Conservation (phyloP, 2,888 invertebrate genomes). For the Ornithoptera alexandrae region DNA sequence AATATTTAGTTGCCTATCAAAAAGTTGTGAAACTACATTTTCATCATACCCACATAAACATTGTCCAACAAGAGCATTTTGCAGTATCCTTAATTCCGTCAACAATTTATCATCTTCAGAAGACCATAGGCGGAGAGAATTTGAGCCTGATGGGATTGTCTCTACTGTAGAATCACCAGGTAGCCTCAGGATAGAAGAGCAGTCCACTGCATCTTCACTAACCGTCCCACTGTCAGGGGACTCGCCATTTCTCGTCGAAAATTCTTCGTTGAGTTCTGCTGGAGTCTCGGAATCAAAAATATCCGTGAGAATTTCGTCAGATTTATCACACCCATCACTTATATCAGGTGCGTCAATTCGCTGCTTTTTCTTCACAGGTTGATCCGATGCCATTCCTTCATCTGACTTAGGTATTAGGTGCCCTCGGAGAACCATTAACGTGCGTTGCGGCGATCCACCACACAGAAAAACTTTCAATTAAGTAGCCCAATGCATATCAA, state of each 20-base stretch:
- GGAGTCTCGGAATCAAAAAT: conserved; percentile 67
- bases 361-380: conserved; percentile 91
- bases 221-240: conserved; percentile 76
- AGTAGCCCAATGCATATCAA: conserved; percentile 22
- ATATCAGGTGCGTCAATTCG: conserved; percentile 84
- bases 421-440: conserved; percentile 84
- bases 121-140: conserved; percentile 57
- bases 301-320: conserved; percentile 72
- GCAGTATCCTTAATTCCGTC: conserved; percentile 80
- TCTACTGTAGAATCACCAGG: conserved; percentile 58
- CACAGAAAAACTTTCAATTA: conserved; percentile 30
- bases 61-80: conserved; percentile 85
- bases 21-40: conserved; percentile 84
- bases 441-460: conserved; percentile 37
- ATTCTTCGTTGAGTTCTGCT: conserved; percentile 68
- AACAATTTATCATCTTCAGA: conserved; percentile 65
- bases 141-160: conserved; percentile 69
- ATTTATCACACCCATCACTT: conserved; percentile 77
- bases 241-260: conserved; percentile 65
- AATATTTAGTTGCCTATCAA: conserved; percentile 81
- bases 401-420: conserved; percentile 75
- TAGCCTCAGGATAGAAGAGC: conserved; percentile 63
- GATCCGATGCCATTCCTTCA: conserved; percentile 86
- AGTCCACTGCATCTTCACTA: conserved; percentile 76
- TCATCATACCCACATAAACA: conserved; percentile 89